phyloP scores from a whole-genome alignment of 2,113 vertebrate genomes.

The Mastomys natalensis region DNA sequence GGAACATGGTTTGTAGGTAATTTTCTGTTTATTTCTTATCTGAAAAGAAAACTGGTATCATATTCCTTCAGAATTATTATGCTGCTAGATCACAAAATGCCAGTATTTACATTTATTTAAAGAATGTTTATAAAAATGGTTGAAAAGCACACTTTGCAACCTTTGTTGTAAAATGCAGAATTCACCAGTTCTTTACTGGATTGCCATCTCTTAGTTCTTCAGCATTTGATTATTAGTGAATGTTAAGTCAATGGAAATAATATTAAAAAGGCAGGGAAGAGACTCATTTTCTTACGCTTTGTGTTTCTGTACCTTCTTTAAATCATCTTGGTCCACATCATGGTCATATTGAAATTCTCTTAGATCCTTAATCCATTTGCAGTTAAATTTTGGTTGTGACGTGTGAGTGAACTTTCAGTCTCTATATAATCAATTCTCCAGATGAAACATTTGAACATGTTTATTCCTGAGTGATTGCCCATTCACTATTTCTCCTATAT shows the following conservation, averaged over 20 bases:
- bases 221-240: neutral
- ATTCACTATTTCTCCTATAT: neutral
- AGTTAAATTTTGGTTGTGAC: conserved; percentile 3
- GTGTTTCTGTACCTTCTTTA: neutral
- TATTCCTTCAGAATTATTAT: neutral
- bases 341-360: neutral
- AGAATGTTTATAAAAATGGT: neutral
- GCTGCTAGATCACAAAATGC: neutral
- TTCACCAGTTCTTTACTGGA: neutral
- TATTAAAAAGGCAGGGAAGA: neutral
- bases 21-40: conserved; percentile 14
- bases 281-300: neutral
- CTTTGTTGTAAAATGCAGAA: neutral
- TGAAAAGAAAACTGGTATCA: neutral
- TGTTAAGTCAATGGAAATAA: neutral
- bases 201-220: neutral
- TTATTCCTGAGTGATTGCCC: neutral
- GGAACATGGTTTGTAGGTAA: neutral
- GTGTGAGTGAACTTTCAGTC: neutral
- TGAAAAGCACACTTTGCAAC: neutral
- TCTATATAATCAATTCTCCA: neutral
- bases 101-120: conserved; percentile 23
- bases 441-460: neutral
- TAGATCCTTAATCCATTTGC: neutral
- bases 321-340: neutral